These are phyloP conservation scores for Gadopsis bispinosus DNA, from an alignment of 2,797 vertebrate species.

Conservation along the genomic window DNA sequence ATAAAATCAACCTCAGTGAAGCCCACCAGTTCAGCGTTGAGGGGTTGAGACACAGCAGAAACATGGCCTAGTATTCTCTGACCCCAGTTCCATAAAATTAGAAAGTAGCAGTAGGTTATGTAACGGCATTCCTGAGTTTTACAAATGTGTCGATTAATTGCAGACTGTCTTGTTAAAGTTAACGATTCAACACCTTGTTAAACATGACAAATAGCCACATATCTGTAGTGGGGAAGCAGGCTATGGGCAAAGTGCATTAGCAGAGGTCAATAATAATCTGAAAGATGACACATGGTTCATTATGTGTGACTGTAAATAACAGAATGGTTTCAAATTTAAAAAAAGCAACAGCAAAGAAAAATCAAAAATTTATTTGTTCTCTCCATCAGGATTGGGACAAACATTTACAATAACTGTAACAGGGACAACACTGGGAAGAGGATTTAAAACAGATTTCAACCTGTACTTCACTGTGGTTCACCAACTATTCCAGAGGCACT, in stretches of 20 bases:
- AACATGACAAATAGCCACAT: conserved; percentile 70
- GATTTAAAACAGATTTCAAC: conserved; percentile 65
- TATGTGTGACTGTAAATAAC: background rate
- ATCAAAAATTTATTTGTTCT: conserved; percentile 84
- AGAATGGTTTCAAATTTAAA: background rate
- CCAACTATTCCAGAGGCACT: conserved; percentile 80
- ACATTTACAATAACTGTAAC: conserved; percentile 81
- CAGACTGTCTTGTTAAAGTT: conserved; percentile 75
- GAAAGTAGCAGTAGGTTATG: conserved; percentile 48
- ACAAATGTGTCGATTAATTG: conserved; percentile 73
- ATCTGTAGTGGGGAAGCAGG: conserved; percentile 20
- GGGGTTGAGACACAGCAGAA: conserved; percentile 54
- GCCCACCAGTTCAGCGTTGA: conserved; percentile 23
- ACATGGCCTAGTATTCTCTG: conserved; percentile 14
- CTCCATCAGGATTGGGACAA: conserved; percentile 73
- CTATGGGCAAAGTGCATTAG: conserved; percentile 17
- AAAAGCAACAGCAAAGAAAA: conserved; percentile 45
- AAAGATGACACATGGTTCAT: conserved; percentile 6
- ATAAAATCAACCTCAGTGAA: conserved; percentile 68
- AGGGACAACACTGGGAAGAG: conserved; percentile 73
- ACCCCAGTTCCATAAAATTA: conserved; percentile 33
- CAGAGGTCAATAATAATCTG: conserved; percentile 16
- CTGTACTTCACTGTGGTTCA: conserved; percentile 68
- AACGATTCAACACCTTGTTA: conserved; percentile 80
- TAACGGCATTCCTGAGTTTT: conserved; percentile 52